Evolutionary conservation across 2,113 vertebrate genomes (phyloP).

Genomic region (Mobula hypostoma): DNA sequence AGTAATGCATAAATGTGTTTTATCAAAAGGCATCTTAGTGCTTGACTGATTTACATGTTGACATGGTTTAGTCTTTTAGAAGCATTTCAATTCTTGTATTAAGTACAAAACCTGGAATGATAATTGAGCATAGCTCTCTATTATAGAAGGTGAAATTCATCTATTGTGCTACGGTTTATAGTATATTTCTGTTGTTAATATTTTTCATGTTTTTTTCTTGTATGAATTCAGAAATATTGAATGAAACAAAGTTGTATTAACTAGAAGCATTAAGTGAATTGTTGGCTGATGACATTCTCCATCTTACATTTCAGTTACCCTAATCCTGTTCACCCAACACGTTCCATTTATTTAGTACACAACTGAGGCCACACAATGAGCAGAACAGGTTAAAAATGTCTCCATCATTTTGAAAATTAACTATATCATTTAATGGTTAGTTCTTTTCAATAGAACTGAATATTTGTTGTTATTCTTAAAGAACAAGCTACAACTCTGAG

Average conservation of each 20-base stretch:
- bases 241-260: neutral
- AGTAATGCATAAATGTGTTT: neutral
- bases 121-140: neutral
- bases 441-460: neutral
- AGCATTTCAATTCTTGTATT: neutral
- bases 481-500: neutral
- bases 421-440: neutral
- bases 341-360: slow-evolving; percentile 25
- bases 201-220: neutral
- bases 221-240: neutral
- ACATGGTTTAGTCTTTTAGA: neutral
- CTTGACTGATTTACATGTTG: neutral
- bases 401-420: slow-evolving; percentile 8
- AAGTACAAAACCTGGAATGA: neutral
- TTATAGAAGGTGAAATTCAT: neutral
- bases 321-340: neutral
- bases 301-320: neutral
- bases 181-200: neutral
- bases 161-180: neutral
- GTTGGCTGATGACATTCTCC: slow-evolving; percentile 12
- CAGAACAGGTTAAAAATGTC: neutral
- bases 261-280: neutral
- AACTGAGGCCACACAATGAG: slow-evolving; percentile 37
- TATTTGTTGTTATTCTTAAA: neutral
- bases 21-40: neutral